Base-by-base conservation (phyloP, 2,888 invertebrate species). In the Pollenia amentaria region DNA sequence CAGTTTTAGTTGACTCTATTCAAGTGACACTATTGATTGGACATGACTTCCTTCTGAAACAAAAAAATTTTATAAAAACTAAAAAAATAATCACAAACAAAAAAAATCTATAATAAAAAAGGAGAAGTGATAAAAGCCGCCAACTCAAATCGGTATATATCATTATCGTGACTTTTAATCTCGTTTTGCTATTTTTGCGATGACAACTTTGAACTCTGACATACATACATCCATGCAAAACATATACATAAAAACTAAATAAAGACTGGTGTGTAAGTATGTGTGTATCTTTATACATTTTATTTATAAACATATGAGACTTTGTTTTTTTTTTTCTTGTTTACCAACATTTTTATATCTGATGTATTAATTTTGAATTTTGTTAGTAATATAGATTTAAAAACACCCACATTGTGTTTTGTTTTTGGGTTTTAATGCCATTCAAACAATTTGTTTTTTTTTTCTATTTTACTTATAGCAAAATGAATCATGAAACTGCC, bases 141-240 rank as follows among this genome's bases (percentile, higher is more conserved):
- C 82, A 62, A 82, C 69, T 62, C 75, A 81, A 86, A 81, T 88
- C 88, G 89, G 87, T 87, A 88, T 88, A 84, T 88, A 89, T 88
- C 88, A 89, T 85, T 89, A 89, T 89, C 89, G 89, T 89, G 89
- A 89, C 89, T 89, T 82, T 83, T 87, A 88, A 89, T 89, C 89
- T 88, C 88, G 88, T 88, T 88, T 89, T 84, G 79, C 86, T 60
- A 64, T 85, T 77, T 80, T 78, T 78, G 76, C 62, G 85, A 85
- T 83, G 85, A 72, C 65, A 86, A 72, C 48, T 75, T 70, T 80
- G 82, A 86, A 79, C 86, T 86, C 53, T 86, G 86, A 75, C 86
- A 79, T 83, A 82, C 57, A 69, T 42, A 18, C 40, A 12, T 29
- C 1, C 18, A 72, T 38, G 21, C 16, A 53, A 51, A 44, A 42